Evolutionary conservation across 2,797 vertebrate species (phyloP).

Genomic region (Gallinago stenura): DNA sequence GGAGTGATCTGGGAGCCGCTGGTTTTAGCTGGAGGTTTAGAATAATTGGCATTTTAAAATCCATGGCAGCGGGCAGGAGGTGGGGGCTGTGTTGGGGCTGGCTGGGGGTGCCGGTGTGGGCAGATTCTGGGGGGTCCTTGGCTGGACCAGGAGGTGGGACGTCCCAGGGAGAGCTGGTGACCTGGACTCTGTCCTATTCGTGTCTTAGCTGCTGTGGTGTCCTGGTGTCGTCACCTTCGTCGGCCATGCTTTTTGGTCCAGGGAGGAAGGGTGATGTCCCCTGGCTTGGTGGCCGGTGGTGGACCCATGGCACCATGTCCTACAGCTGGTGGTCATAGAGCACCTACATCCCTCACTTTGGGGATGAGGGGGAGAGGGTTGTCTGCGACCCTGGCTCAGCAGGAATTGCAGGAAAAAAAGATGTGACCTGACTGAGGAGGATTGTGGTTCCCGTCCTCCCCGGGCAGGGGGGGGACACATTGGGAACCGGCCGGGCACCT

Average conservation of each 20-base stretch:
- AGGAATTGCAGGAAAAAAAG: rapidly evolving
- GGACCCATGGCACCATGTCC: rapidly evolving
- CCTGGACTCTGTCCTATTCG: rapidly evolving
- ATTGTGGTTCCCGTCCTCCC: neutral
- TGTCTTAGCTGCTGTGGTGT: rapidly evolving
- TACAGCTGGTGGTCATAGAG: rapidly evolving
- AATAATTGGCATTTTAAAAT: neutral
- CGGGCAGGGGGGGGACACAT: rapidly evolving
- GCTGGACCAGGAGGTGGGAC: neutral
- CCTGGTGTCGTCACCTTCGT: rapidly evolving
- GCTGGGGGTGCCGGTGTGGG: rapidly evolving
- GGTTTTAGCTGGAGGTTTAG: neutral
- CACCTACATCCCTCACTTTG: rapidly evolving
- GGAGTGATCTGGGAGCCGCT: neutral
- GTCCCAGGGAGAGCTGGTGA: neutral
- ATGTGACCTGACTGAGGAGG: neutral
- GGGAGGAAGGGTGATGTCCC: neutral
- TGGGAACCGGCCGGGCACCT: neutral
- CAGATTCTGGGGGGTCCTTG: rapidly evolving
- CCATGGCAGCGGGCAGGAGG: neutral
- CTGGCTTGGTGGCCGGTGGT: neutral
- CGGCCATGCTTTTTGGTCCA: rapidly evolving
- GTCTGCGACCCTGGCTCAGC: neutral
- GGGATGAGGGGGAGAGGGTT: neutral
- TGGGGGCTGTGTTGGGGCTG: neutral